Conservation (phyloP, 2,888 invertebrate genomes). For the Drosophila histrio region DNA sequence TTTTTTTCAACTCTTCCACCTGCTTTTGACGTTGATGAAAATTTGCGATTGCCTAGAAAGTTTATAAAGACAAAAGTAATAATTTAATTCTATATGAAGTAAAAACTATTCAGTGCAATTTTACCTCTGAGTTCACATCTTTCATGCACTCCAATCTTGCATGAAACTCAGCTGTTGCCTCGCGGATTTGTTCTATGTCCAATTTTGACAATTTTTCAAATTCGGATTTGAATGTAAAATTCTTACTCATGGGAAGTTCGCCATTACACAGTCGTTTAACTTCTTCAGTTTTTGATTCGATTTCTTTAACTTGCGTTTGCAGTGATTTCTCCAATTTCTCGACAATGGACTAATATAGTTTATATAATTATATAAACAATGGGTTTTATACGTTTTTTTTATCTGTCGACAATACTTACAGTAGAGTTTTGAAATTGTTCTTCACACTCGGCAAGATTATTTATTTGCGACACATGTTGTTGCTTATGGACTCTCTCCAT, state of each 20-base stretch:
- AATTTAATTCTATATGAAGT: not conserved
- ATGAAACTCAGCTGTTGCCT: slow-evolving; percentile 86
- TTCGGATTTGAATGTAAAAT: slow-evolving; percentile 85
- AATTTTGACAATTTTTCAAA: slow-evolving; percentile 86
- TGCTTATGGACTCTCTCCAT: slow-evolving; percentile 16
- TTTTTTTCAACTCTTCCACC: slow-evolving; percentile 85
- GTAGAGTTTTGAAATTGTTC: slow-evolving; percentile 2
- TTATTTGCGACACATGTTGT: slow-evolving; percentile 35
- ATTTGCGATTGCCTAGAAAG: slow-evolving; percentile 86
- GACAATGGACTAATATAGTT: slow-evolving; percentile 16
- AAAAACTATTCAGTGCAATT: not conserved
- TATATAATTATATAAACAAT: not conserved
- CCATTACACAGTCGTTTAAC: slow-evolving; percentile 46
- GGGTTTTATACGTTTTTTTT: too few relatives aligned
- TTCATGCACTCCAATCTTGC: slow-evolving; percentile 87
- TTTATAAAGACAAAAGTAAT: not conserved
- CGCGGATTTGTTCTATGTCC: slow-evolving; percentile 85
- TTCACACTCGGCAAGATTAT: slow-evolving; percentile 36
- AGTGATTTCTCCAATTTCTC: slow-evolving; percentile 19
- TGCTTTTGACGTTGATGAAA: slow-evolving; percentile 86
- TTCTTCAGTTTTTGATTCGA: slow-evolving; percentile 26
- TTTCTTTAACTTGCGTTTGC: slow-evolving; percentile 8
- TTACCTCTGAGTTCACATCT: slow-evolving; percentile 86
- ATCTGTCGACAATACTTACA: slow-evolving; percentile 12
- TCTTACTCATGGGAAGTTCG: slow-evolving; percentile 85